A percentile compares a stretch with the other conserved stretches of the same genome.
phyloP scores from a whole-genome alignment of 2,797 vertebrate genomes.

The Gymnothorax reevesii region DNA sequence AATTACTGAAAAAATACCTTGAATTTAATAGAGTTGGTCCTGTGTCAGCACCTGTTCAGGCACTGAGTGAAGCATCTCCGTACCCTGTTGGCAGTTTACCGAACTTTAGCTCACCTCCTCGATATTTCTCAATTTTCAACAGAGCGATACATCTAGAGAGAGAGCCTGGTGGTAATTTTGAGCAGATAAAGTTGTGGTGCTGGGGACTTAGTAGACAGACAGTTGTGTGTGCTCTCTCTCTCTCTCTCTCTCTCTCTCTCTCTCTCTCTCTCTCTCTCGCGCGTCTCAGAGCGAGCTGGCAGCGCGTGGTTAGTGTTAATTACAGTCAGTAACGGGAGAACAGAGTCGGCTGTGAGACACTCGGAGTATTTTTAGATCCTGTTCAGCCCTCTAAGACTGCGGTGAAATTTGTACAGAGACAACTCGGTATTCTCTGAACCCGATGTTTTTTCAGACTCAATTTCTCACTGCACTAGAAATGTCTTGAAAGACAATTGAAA shows the following conservation, averaged over 20 bases:
- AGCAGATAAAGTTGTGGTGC: not conserved
- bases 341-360: conserved; percentile 70
- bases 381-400: conserved; percentile 65
- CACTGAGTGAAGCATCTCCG: not conserved
- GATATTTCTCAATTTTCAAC: not conserved
- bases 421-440: conserved; percentile 41
- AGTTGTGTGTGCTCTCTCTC: conserved; percentile 55
- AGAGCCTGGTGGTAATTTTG: not conserved
- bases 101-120: not conserved
- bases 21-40: not conserved
- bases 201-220: conserved; percentile 44
- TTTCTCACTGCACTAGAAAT: conserved; percentile 2
- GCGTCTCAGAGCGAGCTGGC: conserved; percentile 41
- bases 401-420: conserved; percentile 55
- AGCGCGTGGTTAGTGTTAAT: conserved; percentile 74
- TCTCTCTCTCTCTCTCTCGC: too few relatives aligned
- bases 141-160: not conserved
- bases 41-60: not conserved
- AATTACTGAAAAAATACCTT: not conserved
- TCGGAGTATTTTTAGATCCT: conserved; percentile 70
- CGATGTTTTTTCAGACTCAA: not conserved
- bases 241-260: too few relatives aligned
- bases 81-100: not conserved
- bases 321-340: conserved; percentile 73
- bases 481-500: not conserved